Evolutionary conservation across 2,797 vertebrate genomes (phyloP).

Genomic region (Anguilla anguilla): DNA sequence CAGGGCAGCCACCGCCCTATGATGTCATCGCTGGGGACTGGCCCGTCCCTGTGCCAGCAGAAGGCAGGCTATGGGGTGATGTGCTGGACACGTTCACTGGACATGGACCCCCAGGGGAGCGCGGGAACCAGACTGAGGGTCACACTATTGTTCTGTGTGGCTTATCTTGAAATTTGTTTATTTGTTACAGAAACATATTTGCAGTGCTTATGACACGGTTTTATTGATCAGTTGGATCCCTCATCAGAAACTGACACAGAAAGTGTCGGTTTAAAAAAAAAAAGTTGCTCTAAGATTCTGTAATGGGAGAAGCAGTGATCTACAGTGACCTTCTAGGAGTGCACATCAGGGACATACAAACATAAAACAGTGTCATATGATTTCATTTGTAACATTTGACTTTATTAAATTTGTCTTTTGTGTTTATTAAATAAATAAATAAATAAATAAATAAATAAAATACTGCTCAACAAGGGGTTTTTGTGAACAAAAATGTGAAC

Average conservation of each 20-base stretch:
- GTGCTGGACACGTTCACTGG: neutral
- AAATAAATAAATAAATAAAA: neutral
- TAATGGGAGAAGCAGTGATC: neutral
- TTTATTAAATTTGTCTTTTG: neutral
- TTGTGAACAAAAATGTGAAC: neutral
- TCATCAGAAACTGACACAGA: neutral
- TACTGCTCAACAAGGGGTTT: neutral
- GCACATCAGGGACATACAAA: neutral
- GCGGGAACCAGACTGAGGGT: neutral
- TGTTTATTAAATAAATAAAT: neutral
- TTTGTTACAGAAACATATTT: neutral
- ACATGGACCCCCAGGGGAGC: neutral
- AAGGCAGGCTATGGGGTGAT: neutral
- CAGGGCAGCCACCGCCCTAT: slow-evolving; percentile 78
- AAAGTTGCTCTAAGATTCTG: neutral
- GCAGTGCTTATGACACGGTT: neutral
- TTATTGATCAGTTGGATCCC: neutral
- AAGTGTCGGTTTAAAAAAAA: neutral
- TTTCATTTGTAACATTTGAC: neutral
- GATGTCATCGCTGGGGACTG: slow-evolving; percentile 43
- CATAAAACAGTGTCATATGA: neutral
- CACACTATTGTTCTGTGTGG: neutral
- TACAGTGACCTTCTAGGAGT: neutral
- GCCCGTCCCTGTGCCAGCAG: neutral
- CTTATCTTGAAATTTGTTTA: neutral